Conservation (phyloP, 2,797 vertebrate species). For the Acanthornis magna region DNA sequence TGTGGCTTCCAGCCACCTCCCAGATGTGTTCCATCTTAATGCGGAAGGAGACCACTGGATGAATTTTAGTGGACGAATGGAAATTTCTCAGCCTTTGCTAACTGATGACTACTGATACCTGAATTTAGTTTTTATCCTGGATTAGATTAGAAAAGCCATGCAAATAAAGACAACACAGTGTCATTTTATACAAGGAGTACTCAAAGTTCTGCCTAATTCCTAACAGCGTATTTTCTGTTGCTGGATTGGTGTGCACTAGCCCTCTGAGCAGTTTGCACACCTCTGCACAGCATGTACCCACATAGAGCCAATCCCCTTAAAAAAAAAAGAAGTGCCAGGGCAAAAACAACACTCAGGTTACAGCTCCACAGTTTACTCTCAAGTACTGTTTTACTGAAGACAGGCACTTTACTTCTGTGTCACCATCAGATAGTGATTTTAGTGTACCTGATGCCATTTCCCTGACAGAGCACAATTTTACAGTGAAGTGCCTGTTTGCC, state of each 20-base stretch:
- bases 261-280: background rate
- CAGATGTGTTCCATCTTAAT: background rate
- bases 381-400: background rate
- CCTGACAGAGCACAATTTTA: background rate
- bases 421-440: background rate
- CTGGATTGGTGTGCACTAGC: background rate
- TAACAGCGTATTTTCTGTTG: background rate
- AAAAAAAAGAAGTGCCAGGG: background rate
- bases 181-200: background rate
- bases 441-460: background rate
- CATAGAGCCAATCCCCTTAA: background rate
- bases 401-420: background rate
- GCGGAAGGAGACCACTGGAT: accelerated
- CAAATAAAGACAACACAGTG: background rate
- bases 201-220: background rate
- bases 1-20: background rate
- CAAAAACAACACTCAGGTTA: background rate
- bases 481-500: background rate
- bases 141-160: background rate
- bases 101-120: background rate
- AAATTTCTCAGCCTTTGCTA: background rate
- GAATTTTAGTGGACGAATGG: background rate
- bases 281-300: background rate
- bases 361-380: background rate
- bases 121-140: background rate